Base-by-base conservation (phyloP, 1,140 invertebrate genomes). In the Zaprionus vittiger region DNA sequence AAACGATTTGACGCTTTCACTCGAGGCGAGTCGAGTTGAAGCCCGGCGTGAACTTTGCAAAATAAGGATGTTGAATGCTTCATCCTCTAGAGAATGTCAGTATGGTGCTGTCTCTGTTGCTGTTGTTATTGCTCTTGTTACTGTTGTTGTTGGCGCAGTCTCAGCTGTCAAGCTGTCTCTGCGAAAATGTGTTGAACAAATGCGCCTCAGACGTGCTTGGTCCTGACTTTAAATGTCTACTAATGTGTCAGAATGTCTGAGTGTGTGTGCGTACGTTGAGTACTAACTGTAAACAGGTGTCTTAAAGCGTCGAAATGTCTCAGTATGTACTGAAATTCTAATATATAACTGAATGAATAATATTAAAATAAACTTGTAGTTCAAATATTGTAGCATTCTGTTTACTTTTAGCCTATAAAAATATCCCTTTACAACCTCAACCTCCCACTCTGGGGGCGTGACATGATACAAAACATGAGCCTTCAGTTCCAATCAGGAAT, bases 401-500 rank as follows among this genome's bases (percentile, higher is more conserved):
- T 47, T 47, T 65, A 55, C 15, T 17, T 12, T 22, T 5, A 41
- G 20, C 12, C 49, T 26, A 55, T 17, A 3, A 55, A 65, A 47
- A 65, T 65, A 65, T 38, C 44, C 17, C 9, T 22, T 38, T 38
- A 55, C 49, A 55, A 54, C 20, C 54, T 24, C n/a, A 56, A 20
- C 5, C 34, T 20, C 55, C 1, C 2, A 11, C 4, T 9, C 2
- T 34, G 41, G 24, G 34, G 22, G 31, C 34, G 31, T 65, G 49
- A 24, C 47, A 54, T 26, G 31, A n/a, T 34, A 65, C 24, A 28
- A 9, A 49, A n/a, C 11, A 24, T 22, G 37, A 31, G 49, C 52
- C 70, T 55, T 37, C 66, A 68, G 49, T 64, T 69, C 41, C 47
- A 67, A 73, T 74, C 56, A 82, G 54, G 54, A 71, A 15, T 64